A percentile compares a stretch with the other conserved stretches of the same genome.
Conservation (phyloP, 2,888 invertebrate species). For the Anaspis maculata region DNA sequence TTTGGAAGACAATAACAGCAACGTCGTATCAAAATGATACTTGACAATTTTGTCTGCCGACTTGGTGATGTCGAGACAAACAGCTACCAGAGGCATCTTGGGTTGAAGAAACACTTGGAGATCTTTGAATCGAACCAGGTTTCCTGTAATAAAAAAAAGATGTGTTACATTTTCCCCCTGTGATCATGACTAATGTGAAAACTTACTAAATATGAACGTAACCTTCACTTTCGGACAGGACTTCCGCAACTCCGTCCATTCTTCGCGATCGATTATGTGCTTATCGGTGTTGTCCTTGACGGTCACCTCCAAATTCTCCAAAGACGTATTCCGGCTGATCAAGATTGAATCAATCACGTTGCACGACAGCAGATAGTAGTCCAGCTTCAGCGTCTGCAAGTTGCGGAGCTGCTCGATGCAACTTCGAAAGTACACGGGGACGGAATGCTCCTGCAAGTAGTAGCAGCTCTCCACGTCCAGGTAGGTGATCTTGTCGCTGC, state of each 20-base stretch:
- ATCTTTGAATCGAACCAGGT: no score
- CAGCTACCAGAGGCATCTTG: no score
- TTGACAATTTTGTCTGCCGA: no score
- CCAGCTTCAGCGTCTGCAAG: constrained; percentile 39
- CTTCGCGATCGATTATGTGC: constrained; percentile 36
- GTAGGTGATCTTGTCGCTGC: constrained; percentile 33
- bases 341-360: constrained; percentile 39
- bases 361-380: constrained; percentile 43
- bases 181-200: no score
- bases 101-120: no score
- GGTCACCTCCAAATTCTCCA: constrained; percentile 38
- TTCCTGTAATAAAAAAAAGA: not conserved
- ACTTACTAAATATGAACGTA: constrained; percentile 25
- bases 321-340: constrained; percentile 32
- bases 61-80: no score
- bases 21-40: no score
- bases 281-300: constrained; percentile 40
- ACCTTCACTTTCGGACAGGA: constrained; percentile 41
- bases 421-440: constrained; percentile 23
- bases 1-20: no score
- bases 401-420: constrained; percentile 37
- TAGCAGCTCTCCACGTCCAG: constrained; percentile 43
- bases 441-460: constrained; percentile 36
- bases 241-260: constrained; percentile 39
- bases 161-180: no score